Base-by-base conservation (phyloP, 2,888 invertebrate genomes). In the Chymomyza fuscimana region DNA sequence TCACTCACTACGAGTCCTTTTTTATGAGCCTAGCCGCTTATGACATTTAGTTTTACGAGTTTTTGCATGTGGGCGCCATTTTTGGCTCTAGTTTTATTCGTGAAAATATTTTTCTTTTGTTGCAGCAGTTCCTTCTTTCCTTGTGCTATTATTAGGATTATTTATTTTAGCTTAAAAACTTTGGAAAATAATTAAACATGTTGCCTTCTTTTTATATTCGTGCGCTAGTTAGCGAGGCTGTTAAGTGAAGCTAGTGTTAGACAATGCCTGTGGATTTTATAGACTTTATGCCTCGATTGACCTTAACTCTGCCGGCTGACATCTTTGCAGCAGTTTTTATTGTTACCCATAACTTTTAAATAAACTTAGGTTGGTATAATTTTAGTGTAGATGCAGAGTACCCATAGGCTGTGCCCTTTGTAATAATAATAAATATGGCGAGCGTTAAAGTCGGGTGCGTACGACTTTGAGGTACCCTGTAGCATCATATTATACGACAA, bases 181-280 rank as follows among this genome's bases (percentile, higher is more conserved):
- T 25, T 67, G 40, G 72, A 63, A 77, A 79, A 79, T 79, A 71
- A 77, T 72, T 77, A 77, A 77, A 66, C 73, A 79, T 76, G 71
- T 58, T 73, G 52, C 60, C 54, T 52, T 29, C 4, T 63, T 36
- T 73, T 80, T 78, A 80, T 80, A 73, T 72, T 69, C 72, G 51
- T 65, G 54, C 61, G 60, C 68, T 69, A 80, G 74, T 75, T 75
- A 73, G 64, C 51, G 36, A 25, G 52, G 69, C 58, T 67, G 63
- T 51, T 64, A 15, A 52, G 22, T 56, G 59, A 19, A 61, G 54
- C 75, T 70, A 69, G 46, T 62, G 36, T 36, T 36, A 4, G 36
- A 36, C 36, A 36, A 36, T 32, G 32, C 32, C 32, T 32, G 32
- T 36, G 59, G 56, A 63, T 54, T 73, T 70, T 76, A 71, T 36